Evolutionary conservation across 2,888 invertebrate genomes (phyloP).

Genomic region (Polietes domitor): DNA sequence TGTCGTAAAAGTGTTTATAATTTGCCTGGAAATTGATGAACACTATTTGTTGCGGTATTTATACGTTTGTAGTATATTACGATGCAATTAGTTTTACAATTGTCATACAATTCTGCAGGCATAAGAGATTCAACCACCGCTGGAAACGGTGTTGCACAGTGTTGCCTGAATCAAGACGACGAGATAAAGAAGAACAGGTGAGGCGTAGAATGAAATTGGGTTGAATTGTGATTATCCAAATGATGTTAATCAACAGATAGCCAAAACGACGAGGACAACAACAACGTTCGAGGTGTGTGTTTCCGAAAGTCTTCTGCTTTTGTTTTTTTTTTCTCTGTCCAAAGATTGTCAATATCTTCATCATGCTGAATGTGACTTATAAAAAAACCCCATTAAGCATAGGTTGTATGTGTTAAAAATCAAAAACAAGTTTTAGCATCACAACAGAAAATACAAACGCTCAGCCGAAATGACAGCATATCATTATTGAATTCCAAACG

Average conservation of each 20-base stretch:
- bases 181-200: background rate
- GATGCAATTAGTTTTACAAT: no score
- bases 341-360: background rate
- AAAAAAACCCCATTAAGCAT: background rate
- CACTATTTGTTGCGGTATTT: no score
- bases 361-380: background rate
- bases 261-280: background rate
- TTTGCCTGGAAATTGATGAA: no score
- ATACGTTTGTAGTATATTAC: no score
- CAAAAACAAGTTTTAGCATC: conserved; percentile 30
- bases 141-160: background rate
- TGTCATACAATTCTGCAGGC: no score
- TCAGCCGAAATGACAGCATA: conserved; percentile 27
- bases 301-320: background rate
- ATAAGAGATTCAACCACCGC: no score
- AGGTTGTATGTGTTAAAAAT: background rate
- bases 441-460: conserved; percentile 11
- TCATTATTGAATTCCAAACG: conserved; percentile 26
- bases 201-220: conserved; percentile 35
- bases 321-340: background rate
- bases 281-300: background rate
- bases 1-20: no score
- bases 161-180: background rate
- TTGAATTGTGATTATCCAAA: conserved; percentile 22
- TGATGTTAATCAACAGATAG: background rate